Conservation (phyloP, 2,888 invertebrate genomes). For the Diaprepes abbreviatus region DNA sequence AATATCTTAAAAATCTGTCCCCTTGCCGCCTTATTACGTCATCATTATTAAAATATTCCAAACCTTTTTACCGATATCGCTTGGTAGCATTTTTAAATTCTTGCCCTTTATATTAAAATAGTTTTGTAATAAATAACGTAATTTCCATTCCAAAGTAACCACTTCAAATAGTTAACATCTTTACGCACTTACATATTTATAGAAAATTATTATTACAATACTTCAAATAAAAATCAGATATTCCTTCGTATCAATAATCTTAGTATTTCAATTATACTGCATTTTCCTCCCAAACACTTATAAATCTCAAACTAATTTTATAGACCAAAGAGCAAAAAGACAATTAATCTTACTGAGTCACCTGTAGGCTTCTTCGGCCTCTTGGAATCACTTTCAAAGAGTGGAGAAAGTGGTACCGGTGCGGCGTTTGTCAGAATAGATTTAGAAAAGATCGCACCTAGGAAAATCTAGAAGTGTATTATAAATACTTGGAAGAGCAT, state of each 20-base stretch:
- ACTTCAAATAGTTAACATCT: no score
- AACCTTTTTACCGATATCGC: no score
- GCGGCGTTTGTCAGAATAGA: not conserved
- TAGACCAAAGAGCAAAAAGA: constrained; percentile 35
- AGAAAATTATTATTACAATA: no score
- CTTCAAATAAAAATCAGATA: no score
- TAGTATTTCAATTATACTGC: not conserved
- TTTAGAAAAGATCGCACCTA: constrained; percentile 20
- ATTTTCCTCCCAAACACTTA: constrained; percentile 12
- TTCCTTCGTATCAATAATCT: constrained; percentile 15
- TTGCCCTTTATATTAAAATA: no score
- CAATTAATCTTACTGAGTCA: constrained; percentile 40
- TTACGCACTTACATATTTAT: no score
- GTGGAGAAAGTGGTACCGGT: constrained; percentile 30
- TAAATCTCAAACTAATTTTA: constrained; percentile 40
- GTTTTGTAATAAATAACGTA: no score
- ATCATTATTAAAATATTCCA: no score
- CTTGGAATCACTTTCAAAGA: constrained; percentile 42
- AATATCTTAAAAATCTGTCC: no score
- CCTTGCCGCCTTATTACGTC: no score
- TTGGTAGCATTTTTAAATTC: no score
- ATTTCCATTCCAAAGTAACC: no score
- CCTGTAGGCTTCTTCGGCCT: constrained; percentile 38
- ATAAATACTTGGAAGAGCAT: not conserved
- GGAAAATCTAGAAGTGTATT: not conserved